Conservation (phyloP, 2,797 vertebrate species). For the Leuciscus waleckii region DNA sequence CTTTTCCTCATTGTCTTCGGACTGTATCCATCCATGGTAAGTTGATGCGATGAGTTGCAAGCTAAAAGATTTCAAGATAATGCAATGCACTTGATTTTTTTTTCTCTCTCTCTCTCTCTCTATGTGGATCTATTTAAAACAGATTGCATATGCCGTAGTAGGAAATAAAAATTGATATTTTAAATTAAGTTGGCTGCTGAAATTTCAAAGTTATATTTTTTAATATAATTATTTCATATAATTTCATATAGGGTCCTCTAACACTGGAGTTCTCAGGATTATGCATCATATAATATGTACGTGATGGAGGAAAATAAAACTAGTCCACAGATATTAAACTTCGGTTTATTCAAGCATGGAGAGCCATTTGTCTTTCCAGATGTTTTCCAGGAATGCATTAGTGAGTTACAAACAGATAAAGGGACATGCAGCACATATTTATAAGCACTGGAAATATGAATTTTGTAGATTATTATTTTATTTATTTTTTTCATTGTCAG, state of each 20-base stretch:
- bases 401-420: not conserved
- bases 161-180: not conserved
- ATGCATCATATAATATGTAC: not conserved
- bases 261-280: not conserved
- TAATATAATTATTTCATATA: not conserved
- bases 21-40: conserved; percentile 90
- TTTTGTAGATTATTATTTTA: not conserved
- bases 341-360: conserved; percentile 11
- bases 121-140: not conserved
- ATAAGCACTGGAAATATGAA: not conserved
- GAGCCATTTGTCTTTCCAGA: not conserved
- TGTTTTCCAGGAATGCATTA: not conserved
- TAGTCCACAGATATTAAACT: conserved; percentile 20
- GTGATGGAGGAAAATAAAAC: not conserved
- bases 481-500: not conserved
- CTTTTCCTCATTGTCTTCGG: conserved; percentile 86
- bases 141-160: not conserved
- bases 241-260: not conserved
- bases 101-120: not conserved
- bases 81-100: not conserved
- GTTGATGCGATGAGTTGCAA: conserved; percentile 61
- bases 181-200: not conserved
- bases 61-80: conserved; percentile 13
- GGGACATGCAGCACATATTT: conserved; percentile 2
- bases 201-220: not conserved